Evolutionary conservation across 2,888 invertebrate genomes (phyloP).

Genomic region (Glyphotaelius pellucidus): DNA sequence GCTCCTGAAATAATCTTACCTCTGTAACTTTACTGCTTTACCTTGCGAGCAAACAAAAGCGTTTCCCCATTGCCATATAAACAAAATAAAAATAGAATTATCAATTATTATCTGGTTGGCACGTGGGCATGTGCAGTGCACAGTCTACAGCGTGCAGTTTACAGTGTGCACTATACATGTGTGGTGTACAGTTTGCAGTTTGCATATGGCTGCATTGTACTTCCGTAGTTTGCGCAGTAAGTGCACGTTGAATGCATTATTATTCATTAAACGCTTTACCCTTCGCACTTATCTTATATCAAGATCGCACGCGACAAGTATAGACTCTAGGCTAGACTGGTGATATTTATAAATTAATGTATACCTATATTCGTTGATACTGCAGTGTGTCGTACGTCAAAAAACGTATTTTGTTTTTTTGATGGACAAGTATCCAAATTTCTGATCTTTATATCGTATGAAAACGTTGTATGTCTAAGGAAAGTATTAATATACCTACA

Average conservation of each 20-base stretch:
- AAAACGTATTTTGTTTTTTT: no score
- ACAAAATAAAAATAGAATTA: neutral
- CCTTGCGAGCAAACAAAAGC: neutral
- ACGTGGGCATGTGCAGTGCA: neutral
- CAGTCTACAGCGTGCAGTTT: no score
- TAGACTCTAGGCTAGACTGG: neutral
- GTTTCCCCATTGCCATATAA: neutral
- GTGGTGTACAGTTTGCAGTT: neutral
- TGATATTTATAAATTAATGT: neutral
- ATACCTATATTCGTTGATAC: no score
- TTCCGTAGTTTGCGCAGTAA: neutral
- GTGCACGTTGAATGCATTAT: neutral
- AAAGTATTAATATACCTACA: no score
- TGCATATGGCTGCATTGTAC: neutral
- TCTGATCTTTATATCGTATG: no score
- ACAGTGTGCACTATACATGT: neutral
- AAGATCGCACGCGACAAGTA: neutral
- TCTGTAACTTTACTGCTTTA: neutral
- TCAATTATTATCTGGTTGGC: neutral
- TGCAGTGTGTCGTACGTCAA: no score
- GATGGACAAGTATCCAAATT: no score
- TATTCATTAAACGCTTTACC: neutral
- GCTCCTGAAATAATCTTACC: neutral
- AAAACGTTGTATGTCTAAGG: no score
- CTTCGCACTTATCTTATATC: neutral